Conservation (phyloP, 2,113 vertebrate genomes). For the Eretmochelys imbricata region DNA sequence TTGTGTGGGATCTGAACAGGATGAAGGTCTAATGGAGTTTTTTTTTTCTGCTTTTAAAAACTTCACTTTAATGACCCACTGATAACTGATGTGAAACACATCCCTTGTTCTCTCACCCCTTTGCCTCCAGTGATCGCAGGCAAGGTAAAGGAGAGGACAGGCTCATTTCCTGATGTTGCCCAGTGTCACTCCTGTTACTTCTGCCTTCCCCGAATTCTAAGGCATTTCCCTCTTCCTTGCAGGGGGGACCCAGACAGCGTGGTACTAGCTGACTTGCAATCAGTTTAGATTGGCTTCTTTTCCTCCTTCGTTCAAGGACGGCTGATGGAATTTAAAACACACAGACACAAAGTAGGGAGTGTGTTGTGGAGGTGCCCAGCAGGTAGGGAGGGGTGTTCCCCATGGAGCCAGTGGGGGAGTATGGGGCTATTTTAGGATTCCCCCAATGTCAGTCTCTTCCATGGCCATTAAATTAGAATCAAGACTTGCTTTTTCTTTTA, state of each 20-base stretch:
- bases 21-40: neutral
- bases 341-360: neutral
- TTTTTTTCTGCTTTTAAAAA: neutral
- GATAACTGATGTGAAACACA: too few relatives aligned
- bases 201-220: neutral
- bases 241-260: neutral
- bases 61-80: too few relatives aligned
- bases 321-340: neutral
- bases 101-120: too few relatives aligned
- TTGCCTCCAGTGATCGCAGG: too few relatives aligned
- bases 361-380: neutral
- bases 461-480: neutral
- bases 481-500: neutral
- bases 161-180: neutral
- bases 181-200: neutral
- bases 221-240: neutral
- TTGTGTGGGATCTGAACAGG: neutral
- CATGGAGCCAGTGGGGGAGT: neutral
- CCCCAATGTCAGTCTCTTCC: neutral
- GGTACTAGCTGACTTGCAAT: neutral
- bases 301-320: neutral
- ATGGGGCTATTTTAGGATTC: neutral
- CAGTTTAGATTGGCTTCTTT: neutral
- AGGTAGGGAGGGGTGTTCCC: neutral
- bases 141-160: neutral